Percentiles rank a stretch among this genome's conserved stretches.
These are phyloP conservation scores for Betta splendens DNA, from an alignment of 2,797 vertebrate genomes.

Conservation along the genomic window DNA sequence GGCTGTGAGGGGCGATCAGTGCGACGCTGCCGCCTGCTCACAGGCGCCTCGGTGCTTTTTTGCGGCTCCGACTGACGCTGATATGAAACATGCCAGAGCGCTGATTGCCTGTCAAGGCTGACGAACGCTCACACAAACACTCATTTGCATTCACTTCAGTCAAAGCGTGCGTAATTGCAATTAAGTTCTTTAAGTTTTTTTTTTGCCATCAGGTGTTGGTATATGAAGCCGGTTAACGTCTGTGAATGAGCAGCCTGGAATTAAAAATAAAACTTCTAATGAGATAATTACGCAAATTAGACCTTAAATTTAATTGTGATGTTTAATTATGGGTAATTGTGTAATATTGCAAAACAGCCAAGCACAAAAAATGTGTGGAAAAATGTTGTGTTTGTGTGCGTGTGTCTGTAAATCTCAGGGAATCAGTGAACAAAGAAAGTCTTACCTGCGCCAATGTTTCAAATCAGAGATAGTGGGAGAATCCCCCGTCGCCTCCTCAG, in stretches of 20 bases:
- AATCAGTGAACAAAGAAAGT: slow-evolving; percentile 2
- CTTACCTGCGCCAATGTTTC: slow-evolving; percentile 63
- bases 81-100: slow-evolving; percentile 5
- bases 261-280: neutral
- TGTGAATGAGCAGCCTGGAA: neutral
- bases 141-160: slow-evolving; percentile 17
- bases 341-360: neutral
- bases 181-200: neutral
- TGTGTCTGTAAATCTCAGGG: slow-evolving; percentile 12
- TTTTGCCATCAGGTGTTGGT: neutral
- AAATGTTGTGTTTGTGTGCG: neutral
- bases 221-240: neutral
- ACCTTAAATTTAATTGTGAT: neutral
- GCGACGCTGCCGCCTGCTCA: slow-evolving; percentile 1
- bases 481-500: slow-evolving; percentile 19
- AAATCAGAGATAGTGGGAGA: slow-evolving; percentile 23
- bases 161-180: neutral
- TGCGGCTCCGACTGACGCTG: slow-evolving; percentile 1
- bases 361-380: neutral
- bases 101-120: slow-evolving; percentile 5
- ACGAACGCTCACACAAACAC: slow-evolving; percentile 19
- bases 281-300: neutral
- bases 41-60: neutral
- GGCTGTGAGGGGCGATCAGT: neutral
- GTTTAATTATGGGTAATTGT: neutral